These are phyloP conservation scores for Thalassarche chlororhynchos DNA, from an alignment of 2,113 vertebrate genomes.

Conservation along the genomic window DNA sequence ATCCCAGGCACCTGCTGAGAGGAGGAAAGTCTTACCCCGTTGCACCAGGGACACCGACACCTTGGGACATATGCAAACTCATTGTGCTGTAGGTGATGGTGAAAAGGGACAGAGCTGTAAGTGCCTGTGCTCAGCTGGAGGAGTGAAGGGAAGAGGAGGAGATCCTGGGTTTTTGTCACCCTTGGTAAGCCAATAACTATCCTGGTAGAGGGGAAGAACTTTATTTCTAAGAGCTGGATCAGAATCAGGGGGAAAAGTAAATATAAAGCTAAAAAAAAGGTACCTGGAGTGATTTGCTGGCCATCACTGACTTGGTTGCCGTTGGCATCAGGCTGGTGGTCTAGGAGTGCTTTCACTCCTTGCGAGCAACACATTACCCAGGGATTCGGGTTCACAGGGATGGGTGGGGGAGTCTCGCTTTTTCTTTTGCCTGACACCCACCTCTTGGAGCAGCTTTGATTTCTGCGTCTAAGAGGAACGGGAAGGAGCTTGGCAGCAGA, in stretches of 20 bases:
- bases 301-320: not conserved
- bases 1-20: not conserved
- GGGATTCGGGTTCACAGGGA: not conserved
- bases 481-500: conserved; percentile 6
- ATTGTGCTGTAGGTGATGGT: not conserved
- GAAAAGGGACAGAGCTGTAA: not conserved
- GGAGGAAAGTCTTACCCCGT: not conserved
- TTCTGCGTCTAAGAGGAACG: conserved; percentile 43
- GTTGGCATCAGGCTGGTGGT: not conserved
- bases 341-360: conserved; percentile 15
- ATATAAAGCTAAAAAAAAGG: not conserved
- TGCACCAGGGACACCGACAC: not conserved
- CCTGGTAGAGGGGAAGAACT: not conserved
- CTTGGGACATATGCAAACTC: not conserved
- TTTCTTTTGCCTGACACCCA: not conserved
- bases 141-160: not conserved
- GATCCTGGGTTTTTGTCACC: not conserved
- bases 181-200: not conserved
- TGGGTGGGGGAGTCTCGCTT: not conserved
- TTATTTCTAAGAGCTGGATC: not conserved
- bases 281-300: conserved; percentile 5
- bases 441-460: not conserved
- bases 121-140: not conserved
- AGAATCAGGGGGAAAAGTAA: not conserved
- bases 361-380: not conserved